Evolutionary conservation across 1,140 invertebrate species (phyloP).

Genomic region (Euura lappo): DNA sequence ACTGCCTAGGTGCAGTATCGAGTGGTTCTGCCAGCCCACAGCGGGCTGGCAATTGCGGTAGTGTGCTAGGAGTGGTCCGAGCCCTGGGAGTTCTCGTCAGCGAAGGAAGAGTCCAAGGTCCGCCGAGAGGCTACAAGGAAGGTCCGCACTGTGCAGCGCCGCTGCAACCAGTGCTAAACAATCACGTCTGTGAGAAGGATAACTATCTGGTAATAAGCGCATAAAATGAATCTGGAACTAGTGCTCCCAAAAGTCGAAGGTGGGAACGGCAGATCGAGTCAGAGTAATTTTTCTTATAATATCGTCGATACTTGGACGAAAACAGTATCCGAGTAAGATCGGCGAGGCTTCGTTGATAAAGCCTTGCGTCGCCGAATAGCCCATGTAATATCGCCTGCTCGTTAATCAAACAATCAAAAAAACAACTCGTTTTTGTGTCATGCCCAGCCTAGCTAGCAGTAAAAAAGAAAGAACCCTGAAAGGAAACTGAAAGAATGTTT

Average conservation of each 20-base stretch:
- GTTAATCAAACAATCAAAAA: constrained; percentile 1
- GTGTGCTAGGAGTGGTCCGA: constrained; percentile 68
- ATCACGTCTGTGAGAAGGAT: constrained; percentile 64
- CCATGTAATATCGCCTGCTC: background rate
- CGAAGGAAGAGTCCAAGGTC: constrained; percentile 72
- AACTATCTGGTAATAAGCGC: constrained; percentile 61
- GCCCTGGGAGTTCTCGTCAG: constrained; percentile 72
- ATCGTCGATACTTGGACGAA: too few species aligned
- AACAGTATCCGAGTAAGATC: too few species aligned
- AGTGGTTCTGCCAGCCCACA: constrained; percentile 45
- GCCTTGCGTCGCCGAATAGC: too few species aligned
- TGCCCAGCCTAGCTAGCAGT: constrained; percentile 17
- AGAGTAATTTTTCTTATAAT: too few species aligned
- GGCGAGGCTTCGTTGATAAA: too few species aligned
- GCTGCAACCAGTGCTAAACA: constrained; percentile 47
- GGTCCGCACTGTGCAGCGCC: constrained; percentile 73
- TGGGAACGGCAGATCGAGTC: too few species aligned
- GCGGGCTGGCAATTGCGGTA: constrained; percentile 55
- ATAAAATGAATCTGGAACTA: background rate
- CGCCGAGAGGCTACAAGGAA: constrained; percentile 72
- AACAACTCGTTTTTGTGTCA: constrained; percentile 15
- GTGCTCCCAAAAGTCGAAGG: too few species aligned
- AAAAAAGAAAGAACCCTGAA: constrained; percentile 16
- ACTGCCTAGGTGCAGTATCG: constrained; percentile 55
- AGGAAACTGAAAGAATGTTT: constrained; percentile 14